Evolutionary conservation across 2,888 invertebrate species (phyloP), one percentile per base, ranked within the genome.

Genomic region (Diadromus collaris): DNA sequence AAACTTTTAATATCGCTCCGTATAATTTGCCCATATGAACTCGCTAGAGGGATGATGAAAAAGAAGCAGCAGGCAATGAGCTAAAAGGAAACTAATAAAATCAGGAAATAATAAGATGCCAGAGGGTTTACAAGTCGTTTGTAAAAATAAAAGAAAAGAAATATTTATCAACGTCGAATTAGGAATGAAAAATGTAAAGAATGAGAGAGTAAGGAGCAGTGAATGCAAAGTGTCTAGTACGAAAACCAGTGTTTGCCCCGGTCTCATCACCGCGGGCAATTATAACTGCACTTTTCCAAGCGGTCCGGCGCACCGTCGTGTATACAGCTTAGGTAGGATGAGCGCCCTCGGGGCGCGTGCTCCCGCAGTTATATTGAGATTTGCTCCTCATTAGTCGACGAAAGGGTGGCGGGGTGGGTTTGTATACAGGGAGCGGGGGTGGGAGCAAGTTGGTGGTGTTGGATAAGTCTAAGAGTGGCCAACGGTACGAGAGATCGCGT

Each of bases 351-450:
- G 79, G 81, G 83, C 83, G 84, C 85, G 83, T 86, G 85, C 84
- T 83, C 83, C 75, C 83, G 85, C 85, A 86, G 87, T 87, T 88
- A 87, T 88, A 86, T 87, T 84, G 85, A 88, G 88, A 88, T 89
- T 89, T 89, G 87, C 85, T 88, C 84, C 83, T 86, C 84, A 85
- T 88, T 86, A 85, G 85, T 86, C 83, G 84, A 83, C 83, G 84
- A 79, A 83, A 86, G 72, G 67, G 68, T 77, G 68, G 72, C 65
- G 54, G 82, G 79, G 73, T 79, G 46, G 78, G 80, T 83, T 82
- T 81, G 71, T 72, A 73, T 71, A 78, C 68, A 41, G 74, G 68
- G 76, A 74, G 80, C 67, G 61, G 67, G 60, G 46, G 44, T 16
- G 16, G 51, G 10, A 21, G 51, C 24, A 51, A 63, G 34, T 56